Percentiles rank a stretch among this genome's conserved stretches.
Evolutionary conservation across 1,140 invertebrate genomes (phyloP).

Genomic region (Pseudomyrmex pallidus): DNA sequence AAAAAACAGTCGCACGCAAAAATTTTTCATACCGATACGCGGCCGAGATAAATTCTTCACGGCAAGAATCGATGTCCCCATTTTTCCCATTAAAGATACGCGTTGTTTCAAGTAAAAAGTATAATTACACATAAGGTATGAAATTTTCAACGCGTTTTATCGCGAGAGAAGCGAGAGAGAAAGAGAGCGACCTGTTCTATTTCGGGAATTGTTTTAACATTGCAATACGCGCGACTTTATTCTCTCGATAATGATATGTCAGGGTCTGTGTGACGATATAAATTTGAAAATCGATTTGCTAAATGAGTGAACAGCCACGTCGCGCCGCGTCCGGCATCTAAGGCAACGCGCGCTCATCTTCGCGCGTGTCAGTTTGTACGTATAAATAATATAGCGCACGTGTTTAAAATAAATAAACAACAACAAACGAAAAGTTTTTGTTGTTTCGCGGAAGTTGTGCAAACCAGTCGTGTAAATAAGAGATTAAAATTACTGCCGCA

Average conservation of each 20-base stretch:
- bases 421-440: neutral
- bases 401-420: slow-evolving; percentile 2
- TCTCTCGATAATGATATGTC: slow-evolving; percentile 22
- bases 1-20: neutral
- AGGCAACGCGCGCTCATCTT: neutral
- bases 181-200: neutral
- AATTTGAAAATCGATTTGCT: slow-evolving; percentile 36
- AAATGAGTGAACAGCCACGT: neutral
- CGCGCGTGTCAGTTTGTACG: neutral
- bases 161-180: neutral
- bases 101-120: neutral
- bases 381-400: slow-evolving; percentile 3
- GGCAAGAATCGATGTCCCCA: slow-evolving; percentile 11
- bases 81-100: slow-evolving; percentile 33
- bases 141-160: slow-evolving; percentile 24
- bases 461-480: neutral
- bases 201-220: slow-evolving; percentile 13
- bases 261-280: neutral
- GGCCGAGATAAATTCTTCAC: neutral
- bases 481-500: neutral
- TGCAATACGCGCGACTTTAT: slow-evolving; percentile 37
- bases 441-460: neutral
- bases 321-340: neutral
- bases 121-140: neutral
- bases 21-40: neutral